phyloP scores from a whole-genome alignment of 2,797 vertebrate species.

The Sebastolobus alascanus region DNA sequence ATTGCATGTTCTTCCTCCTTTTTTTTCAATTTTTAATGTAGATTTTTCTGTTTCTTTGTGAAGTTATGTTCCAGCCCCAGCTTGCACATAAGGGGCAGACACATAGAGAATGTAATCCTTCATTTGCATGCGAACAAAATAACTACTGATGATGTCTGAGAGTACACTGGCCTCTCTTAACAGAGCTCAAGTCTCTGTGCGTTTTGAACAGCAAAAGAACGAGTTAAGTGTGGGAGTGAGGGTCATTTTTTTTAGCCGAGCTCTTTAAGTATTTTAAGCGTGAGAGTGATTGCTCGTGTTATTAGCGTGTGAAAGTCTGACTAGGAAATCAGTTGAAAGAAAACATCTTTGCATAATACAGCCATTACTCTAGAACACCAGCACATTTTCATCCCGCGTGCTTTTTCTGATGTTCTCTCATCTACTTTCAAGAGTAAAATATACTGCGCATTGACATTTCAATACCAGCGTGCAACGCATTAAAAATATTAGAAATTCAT shows the following conservation, averaged over 20 bases:
- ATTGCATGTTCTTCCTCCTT: slow-evolving; percentile 80
- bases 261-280: slow-evolving; percentile 54
- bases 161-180: slow-evolving; percentile 55
- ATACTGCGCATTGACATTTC: slow-evolving; percentile 39
- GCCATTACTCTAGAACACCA: slow-evolving; percentile 51
- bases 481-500: slow-evolving; percentile 16
- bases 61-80: slow-evolving; percentile 72
- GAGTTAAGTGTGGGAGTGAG: slow-evolving; percentile 58
- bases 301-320: slow-evolving; percentile 51
- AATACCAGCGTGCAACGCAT: slow-evolving; percentile 24
- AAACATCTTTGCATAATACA: slow-evolving; percentile 61
- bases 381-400: slow-evolving; percentile 55
- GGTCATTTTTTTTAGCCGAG: slow-evolving; percentile 44
- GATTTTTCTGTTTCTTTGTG: slow-evolving; percentile 70
- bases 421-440: slow-evolving; percentile 51
- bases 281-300: slow-evolving; percentile 60
- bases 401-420: slow-evolving; percentile 37
- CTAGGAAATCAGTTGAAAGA: slow-evolving; percentile 45
- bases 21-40: slow-evolving; percentile 56
- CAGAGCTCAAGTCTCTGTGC: slow-evolving; percentile 54
- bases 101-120: slow-evolving; percentile 71
- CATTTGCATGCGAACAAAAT: slow-evolving; percentile 79
- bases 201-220: slow-evolving; percentile 49
- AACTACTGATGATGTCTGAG: slow-evolving; percentile 69
- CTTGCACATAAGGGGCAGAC: slow-evolving; percentile 74